phyloP scores from a whole-genome alignment of 2,888 invertebrate genomes.

The Spodoptera littoralis region DNA sequence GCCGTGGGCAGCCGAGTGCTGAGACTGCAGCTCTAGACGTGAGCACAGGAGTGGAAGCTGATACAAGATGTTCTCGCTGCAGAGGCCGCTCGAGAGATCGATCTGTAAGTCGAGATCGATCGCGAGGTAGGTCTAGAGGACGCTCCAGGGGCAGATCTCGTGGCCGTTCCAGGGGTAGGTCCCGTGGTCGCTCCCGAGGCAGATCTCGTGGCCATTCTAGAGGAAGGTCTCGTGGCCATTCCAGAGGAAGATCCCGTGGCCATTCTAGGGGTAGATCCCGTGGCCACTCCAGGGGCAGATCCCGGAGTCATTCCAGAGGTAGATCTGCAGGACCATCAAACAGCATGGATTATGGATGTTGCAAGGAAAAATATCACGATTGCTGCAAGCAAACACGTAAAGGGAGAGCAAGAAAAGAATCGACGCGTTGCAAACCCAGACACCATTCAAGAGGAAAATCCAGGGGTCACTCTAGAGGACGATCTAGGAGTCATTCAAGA shows the following conservation, averaged over 20 bases:
- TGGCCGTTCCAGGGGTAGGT: conserved; percentile 5
- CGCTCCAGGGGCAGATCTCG: conserved; percentile 20
- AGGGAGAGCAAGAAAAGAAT: conserved; percentile 21
- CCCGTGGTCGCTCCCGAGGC: conserved; percentile 10
- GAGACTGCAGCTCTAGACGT: conserved; percentile 16
- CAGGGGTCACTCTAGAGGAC: conserved; percentile 6
- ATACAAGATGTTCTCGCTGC: conserved; percentile 35
- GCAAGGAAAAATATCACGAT: too few species aligned
- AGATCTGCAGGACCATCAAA: conserved; percentile 30
- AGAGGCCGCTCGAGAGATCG: conserved; percentile 34
- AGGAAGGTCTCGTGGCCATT: conserved; percentile 4
- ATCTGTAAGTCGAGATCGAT: conserved; percentile 29
- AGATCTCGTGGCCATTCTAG: background rate
- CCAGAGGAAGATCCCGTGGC: conserved; percentile 6
- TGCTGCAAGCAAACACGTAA: too few species aligned
- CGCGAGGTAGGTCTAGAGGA: conserved; percentile 11
- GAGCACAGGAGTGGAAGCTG: conserved; percentile 13
- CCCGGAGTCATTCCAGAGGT: conserved; percentile 20
- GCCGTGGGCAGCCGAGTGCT: conserved; percentile 12
- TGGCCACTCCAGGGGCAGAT: conserved; percentile 19
- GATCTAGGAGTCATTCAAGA: conserved; percentile 24
- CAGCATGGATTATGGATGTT: too few species aligned
- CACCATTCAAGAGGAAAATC: conserved; percentile 23
- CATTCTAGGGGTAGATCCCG: conserved; percentile 30
- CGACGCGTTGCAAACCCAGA: conserved; percentile 25